Percentiles rank a stretch among this genome's conserved stretches.
These are phyloP conservation scores for Nothocercus nigrocapillus DNA, from an alignment of 2,113 vertebrate species.

Conservation along the genomic window DNA sequence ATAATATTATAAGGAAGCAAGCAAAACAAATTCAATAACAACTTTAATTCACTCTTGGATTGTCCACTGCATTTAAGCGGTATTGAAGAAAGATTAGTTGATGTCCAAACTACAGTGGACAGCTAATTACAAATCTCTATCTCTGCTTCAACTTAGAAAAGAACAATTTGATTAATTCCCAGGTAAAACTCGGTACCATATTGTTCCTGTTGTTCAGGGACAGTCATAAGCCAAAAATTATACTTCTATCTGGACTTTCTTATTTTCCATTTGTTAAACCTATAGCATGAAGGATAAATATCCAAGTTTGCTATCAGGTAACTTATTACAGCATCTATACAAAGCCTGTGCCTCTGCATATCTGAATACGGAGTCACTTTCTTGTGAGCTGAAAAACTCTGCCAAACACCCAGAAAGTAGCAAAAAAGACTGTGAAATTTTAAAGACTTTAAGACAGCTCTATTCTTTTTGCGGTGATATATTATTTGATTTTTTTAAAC, in stretches of 20 bases:
- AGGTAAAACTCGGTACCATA: neutral
- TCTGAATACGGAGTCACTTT: neutral
- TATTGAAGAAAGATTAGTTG: slow-evolving; percentile 39
- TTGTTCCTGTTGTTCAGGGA: neutral
- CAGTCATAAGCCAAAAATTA: neutral
- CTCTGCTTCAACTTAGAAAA: neutral
- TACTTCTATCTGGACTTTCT: neutral
- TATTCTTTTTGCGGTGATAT: neutral
- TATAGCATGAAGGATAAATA: neutral
- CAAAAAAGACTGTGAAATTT: neutral
- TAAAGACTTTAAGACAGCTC: neutral
- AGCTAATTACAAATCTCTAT: slow-evolving; percentile 51
- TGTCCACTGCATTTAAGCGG: slow-evolving; percentile 21
- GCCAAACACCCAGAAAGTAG: neutral
- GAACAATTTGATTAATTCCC: slow-evolving; percentile 40
- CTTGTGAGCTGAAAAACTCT: neutral
- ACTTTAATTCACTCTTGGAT: slow-evolving; percentile 67
- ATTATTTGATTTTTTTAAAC: neutral
- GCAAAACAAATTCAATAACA: slow-evolving; percentile 62
- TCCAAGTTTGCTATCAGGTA: neutral
- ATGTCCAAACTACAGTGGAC: slow-evolving; percentile 34
- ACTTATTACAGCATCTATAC: neutral
- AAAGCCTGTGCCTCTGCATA: neutral
- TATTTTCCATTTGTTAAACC: neutral
- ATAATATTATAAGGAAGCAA: slow-evolving; percentile 28